Evolutionary conservation across 2,797 vertebrate species (phyloP), one percentile per base, ranked within the genome.

Genomic region (Anolis apletophallus): DNA sequence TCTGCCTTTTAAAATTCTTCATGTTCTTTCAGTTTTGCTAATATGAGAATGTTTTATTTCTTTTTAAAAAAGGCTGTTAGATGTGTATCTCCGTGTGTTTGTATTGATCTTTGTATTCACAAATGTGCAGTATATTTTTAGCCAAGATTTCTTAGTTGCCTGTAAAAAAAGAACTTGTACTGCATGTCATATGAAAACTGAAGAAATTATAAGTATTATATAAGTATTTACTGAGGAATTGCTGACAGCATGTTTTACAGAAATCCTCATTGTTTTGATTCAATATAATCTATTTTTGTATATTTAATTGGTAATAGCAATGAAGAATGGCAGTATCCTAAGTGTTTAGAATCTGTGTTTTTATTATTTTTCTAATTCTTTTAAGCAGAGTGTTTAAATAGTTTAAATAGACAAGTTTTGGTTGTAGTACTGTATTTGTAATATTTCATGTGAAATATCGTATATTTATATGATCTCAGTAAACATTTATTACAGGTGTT

Each of bases 11-110:
- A n/a, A 40, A 67, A 89, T 89, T 50, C 32, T 81, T 1, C 50
- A 54, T 21, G 26, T 10, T 92, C 88, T 6, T 76, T 50, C 5
- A 5, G 50, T 26, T 84, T n/a, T 12, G 0, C 29, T 88, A n/a
- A 11, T 73, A 5, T 82, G 50, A 80, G 92, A 69, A 87, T 64
- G 17, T 91, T 90, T 19, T 90, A 16, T 17, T 88, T 1, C 1
- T 81, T 73, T 26, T n/a, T 88, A 23, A 61, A n/a, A 4, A 1
- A 2, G 40, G 77, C 85, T 80, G 23, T n/a, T 88, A 46, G 16
- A 5, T 32, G 7, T 10, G 13, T 52, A 19, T 87, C 34, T 90
- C 74, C 23, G 1, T 55, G 36, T 55, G 61, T 7, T 16, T 72
- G 16, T 21, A 85, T 29, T 84, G 32, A 0, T 79, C 83, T 84